A percentile compares a stretch with the other conserved stretches of the same genome.
phyloP scores from a whole-genome alignment of 2,113 vertebrate genomes.

The Crypturellus undulatus region DNA sequence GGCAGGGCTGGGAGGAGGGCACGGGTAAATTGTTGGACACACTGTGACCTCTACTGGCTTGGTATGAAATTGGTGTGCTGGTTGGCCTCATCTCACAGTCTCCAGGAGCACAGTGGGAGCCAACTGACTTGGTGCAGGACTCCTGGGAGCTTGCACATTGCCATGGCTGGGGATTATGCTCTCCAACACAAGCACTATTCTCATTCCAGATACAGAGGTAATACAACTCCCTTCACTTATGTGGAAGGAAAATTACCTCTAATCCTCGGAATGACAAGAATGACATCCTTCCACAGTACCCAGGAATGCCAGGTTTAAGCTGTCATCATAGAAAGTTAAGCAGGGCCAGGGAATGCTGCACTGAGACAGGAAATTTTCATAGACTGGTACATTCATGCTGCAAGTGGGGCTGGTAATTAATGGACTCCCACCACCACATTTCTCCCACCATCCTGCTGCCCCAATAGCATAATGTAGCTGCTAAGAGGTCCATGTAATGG shows the following conservation, averaged over 20 bases:
- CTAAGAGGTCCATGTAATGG: background rate
- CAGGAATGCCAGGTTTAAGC: background rate
- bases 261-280: background rate
- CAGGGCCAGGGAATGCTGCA: background rate
- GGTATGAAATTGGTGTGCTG: conserved; percentile 46
- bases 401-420: background rate
- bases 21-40: conserved; percentile 40
- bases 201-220: background rate
- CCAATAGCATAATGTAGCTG: background rate
- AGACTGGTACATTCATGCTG: background rate
- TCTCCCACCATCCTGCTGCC: background rate
- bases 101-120: background rate
- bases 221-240: background rate
- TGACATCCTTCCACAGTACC: background rate
- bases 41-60: conserved; percentile 75
- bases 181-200: background rate
- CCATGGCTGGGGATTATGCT: background rate
- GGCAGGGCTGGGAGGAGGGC: background rate
- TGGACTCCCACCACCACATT: background rate
- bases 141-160: background rate
- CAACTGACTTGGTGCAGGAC: background rate
- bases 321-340: background rate
- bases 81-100: background rate
- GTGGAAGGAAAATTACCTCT: background rate
- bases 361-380: background rate